These are phyloP conservation scores for Istiophorus platypterus DNA, from an alignment of 2,113 vertebrate species.

Conservation along the genomic window DNA sequence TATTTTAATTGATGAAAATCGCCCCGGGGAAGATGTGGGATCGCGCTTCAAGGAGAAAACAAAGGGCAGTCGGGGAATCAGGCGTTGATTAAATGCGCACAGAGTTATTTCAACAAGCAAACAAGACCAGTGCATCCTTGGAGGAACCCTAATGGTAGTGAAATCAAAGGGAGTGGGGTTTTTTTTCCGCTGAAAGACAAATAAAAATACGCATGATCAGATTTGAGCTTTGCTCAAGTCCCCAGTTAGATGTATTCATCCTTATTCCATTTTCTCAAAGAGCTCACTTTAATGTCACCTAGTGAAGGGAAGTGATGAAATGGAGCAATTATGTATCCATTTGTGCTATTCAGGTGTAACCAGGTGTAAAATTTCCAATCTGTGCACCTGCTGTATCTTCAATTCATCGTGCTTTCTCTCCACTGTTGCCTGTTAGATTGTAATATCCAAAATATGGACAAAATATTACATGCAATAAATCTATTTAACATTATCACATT, in stretches of 20 bases:
- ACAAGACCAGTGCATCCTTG: conserved; percentile 48
- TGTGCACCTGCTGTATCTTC: conserved; percentile 79
- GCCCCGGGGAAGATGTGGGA: conserved; percentile 57
- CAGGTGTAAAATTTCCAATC: conserved; percentile 85
- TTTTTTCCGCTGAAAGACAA: conserved; percentile 60
- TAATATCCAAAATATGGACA: conserved; percentile 74
- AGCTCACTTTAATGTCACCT: conserved; percentile 73
- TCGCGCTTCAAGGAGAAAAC: conserved; percentile 65
- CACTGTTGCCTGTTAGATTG: conserved; percentile 65
- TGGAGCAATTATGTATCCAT: conserved; percentile 81
- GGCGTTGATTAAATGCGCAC: conserved; percentile 60
- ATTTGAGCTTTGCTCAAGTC: conserved; percentile 61
- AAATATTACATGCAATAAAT: conserved; percentile 73
- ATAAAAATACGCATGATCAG: conserved; percentile 70
- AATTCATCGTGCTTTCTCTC: conserved; percentile 70
- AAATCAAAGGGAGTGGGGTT: conserved; percentile 43
- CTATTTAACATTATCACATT: conserved; percentile 64
- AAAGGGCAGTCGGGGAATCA: conserved; percentile 54
- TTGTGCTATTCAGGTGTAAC: conserved; percentile 82
- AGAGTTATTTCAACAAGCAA: conserved; percentile 62
- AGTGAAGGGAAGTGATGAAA: conserved; percentile 80
- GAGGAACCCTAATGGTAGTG: conserved; percentile 54
- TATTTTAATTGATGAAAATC: conserved; percentile 68
- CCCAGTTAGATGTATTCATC: conserved; percentile 68
- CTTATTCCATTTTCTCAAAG: conserved; percentile 62